Percentiles rank a stretch among this genome's conserved stretches.
Conservation (phyloP, 2,888 invertebrate species). For the Nebria brevicollis region DNA sequence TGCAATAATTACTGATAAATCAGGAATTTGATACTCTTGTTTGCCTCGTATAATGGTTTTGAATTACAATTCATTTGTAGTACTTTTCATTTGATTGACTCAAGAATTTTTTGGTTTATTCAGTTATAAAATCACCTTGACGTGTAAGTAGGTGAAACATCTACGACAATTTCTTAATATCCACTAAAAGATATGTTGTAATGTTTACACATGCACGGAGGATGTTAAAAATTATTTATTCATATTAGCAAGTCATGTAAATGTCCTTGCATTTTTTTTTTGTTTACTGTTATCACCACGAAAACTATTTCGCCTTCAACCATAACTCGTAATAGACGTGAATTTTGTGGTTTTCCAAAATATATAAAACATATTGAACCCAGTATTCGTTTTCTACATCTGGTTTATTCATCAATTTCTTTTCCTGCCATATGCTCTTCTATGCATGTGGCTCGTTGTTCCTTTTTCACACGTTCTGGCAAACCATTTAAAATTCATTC, state of each 20-base stretch:
- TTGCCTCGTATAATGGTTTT: not conserved
- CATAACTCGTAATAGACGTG: too few species aligned
- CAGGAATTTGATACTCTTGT: not conserved
- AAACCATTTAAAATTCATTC: not conserved
- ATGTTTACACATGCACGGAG: not conserved
- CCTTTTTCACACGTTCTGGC: constrained; percentile 2
- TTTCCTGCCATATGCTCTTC: not conserved
- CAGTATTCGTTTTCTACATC: not conserved
- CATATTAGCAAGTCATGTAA: not conserved
- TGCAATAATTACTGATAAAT: not conserved
- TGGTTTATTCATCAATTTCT: constrained; percentile 6
- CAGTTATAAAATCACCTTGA: not conserved
- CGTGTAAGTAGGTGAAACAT: not conserved
- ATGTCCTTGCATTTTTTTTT: not conserved
- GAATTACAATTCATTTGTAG: not conserved
- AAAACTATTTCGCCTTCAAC: not conserved
- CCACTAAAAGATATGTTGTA: not conserved
- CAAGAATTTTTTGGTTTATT: not conserved
- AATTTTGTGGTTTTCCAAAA: not conserved
- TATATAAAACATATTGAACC: not conserved
- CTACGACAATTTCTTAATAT: not conserved
- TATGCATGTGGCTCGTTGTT: not conserved
- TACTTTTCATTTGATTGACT: not conserved
- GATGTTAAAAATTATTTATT: not conserved
- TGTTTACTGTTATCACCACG: not conserved